Conservation (phyloP, 2,797 vertebrate genomes). For the Nannoperca australis region DNA sequence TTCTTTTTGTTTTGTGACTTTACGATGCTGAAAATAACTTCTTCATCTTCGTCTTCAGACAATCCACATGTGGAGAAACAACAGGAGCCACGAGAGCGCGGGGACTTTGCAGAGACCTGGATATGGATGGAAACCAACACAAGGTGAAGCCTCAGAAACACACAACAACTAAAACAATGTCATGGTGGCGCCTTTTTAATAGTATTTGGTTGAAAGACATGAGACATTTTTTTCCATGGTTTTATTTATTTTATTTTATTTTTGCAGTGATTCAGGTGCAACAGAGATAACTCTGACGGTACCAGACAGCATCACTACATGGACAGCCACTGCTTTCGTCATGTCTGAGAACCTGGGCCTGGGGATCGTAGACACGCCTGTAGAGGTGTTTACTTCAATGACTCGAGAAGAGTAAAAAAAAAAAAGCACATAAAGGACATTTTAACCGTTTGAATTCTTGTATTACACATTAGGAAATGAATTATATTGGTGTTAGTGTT, state of each 20-base stretch:
- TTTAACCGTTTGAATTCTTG: background rate
- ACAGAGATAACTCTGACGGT: conserved; percentile 78
- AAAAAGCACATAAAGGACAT: too few relatives aligned
- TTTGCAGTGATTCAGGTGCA: conserved; percentile 74
- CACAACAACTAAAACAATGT: background rate
- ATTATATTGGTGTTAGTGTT: background rate
- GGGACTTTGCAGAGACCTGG: conserved; percentile 93
- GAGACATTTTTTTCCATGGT: too few relatives aligned
- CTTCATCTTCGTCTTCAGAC: rapidly evolving
- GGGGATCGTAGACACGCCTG: conserved; percentile 82
- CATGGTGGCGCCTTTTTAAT: too few relatives aligned
- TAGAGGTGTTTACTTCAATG: conserved; percentile 81
- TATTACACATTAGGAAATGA: background rate
- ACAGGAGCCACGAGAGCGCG: conserved; percentile 71
- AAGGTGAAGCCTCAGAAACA: conserved; percentile 76
- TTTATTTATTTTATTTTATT: background rate
- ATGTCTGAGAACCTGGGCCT: conserved; percentile 89
- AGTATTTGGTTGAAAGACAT: background rate
- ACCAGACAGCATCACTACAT: conserved; percentile 93
- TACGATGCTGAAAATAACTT: rapidly evolving
- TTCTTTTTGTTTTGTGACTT: background rate
- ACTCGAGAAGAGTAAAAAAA: too few relatives aligned
- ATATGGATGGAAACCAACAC: conserved; percentile 88
- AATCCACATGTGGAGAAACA: background rate
- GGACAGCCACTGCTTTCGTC: conserved; percentile 91